Evolutionary conservation across 2,888 invertebrate species (phyloP).

Genomic region (Melinopterus prodromus): DNA sequence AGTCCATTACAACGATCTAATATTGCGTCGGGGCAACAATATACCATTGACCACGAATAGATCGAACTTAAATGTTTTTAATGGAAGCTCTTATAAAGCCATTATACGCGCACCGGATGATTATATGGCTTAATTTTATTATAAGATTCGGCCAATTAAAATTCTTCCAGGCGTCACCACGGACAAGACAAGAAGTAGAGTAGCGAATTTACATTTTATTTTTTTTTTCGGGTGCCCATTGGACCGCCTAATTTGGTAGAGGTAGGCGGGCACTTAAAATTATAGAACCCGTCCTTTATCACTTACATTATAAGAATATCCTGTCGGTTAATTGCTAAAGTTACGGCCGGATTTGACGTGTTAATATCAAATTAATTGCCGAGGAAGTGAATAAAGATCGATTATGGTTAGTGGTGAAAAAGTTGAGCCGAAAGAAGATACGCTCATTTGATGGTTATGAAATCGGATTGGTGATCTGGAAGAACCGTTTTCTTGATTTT

Average conservation of each 20-base stretch:
- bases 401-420: neutral
- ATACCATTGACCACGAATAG: neutral
- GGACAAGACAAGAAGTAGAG: neutral
- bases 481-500: neutral
- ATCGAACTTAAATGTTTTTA: neutral
- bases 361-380: neutral
- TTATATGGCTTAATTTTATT: neutral
- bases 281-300: neutral
- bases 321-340: neutral
- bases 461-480: neutral
- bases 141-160: neutral
- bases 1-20: too few relatives aligned
- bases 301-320: neutral
- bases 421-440: neutral
- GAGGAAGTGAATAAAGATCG: slow-evolving; percentile 4
- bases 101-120: slow-evolving; percentile 4
- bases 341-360: slow-evolving; percentile 4
- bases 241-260: neutral
- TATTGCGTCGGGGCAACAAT: too few relatives aligned
- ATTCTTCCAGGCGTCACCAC: neutral
- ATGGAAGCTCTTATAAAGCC: neutral
- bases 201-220: slow-evolving; percentile 4
- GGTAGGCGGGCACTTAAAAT: neutral
- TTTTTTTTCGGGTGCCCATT: neutral
- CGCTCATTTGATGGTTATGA: neutral